These are phyloP conservation scores for Chiridota heheva DNA, from an alignment of 35 echinoderm and acorn worm genomes.

Conservation along the genomic window DNA sequence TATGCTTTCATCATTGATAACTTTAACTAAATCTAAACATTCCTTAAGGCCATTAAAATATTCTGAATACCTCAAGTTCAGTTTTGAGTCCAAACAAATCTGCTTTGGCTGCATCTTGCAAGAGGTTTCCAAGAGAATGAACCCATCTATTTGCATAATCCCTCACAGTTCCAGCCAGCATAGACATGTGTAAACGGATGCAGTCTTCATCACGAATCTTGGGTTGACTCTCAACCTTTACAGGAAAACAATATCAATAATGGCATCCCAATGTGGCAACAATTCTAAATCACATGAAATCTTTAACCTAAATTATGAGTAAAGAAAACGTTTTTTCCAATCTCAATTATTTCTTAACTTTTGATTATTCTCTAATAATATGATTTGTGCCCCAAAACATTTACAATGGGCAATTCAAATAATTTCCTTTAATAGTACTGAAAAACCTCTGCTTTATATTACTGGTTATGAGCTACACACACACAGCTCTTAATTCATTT, in stretches of 20 bases:
- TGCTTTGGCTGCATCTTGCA: slow-evolving; percentile 89
- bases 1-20: too few species aligned
- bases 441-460: too few species aligned
- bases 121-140: slow-evolving; percentile 76
- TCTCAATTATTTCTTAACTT: neutral
- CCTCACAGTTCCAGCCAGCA: slow-evolving; percentile 75
- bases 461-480: too few species aligned
- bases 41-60: too few species aligned
- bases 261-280: neutral
- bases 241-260: neutral
- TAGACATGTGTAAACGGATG: slow-evolving; percentile 78
- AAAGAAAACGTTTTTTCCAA: neutral
- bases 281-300: neutral
- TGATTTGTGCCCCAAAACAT: too few species aligned
- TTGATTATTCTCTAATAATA: too few species aligned
- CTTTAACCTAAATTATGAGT: neutral
- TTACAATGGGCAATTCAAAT: too few species aligned
- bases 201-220: slow-evolving; percentile 94
- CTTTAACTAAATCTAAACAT: too few species aligned
- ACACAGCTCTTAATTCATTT: too few species aligned
- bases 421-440: too few species aligned
- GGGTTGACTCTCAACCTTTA: slow-evolving; percentile 74
- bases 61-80: slow-evolving; percentile 86
- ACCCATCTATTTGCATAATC: slow-evolving; percentile 98
- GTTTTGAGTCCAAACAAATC: slow-evolving; percentile 80